These are phyloP conservation scores for Ceriagrion tenellum DNA, from an alignment of 2,888 invertebrate species.

Conservation along the genomic window DNA sequence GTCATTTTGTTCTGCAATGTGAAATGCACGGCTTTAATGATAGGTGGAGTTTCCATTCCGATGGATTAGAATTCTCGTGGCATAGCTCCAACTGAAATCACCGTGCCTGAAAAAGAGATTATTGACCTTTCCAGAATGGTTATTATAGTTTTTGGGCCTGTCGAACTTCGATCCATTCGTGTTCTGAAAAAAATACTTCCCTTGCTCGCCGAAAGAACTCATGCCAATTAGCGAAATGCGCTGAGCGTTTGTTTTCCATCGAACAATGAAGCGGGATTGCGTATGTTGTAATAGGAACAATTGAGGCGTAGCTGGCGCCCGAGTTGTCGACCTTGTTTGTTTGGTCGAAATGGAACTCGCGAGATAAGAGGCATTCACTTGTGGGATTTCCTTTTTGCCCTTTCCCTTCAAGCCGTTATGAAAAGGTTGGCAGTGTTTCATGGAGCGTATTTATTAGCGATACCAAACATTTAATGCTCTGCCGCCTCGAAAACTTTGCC, in stretches of 20 bases:
- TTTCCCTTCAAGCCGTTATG: constrained; percentile 6
- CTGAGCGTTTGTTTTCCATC: not conserved
- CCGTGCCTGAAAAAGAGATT: not conserved
- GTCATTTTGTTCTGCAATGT: too few relatives aligned
- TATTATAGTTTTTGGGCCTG: not conserved
- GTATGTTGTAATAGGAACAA: not conserved
- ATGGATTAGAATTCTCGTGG: too few relatives aligned
- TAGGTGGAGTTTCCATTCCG: too few relatives aligned
- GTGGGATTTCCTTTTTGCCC: not conserved
- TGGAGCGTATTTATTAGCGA: not conserved
- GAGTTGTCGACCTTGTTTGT: constrained; percentile 4
- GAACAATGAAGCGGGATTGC: not conserved
- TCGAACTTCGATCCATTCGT: not conserved
- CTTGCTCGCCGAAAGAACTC: not conserved
- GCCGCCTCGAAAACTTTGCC: not conserved
- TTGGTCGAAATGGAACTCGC: not conserved
- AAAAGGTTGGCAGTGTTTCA: constrained; percentile 1
- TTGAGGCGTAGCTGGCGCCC: not conserved
- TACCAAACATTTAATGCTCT: not conserved
- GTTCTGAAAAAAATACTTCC: not conserved
- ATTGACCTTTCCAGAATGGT: not conserved
- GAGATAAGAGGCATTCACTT: not conserved
- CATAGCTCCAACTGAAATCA: too few relatives aligned
- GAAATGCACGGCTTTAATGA: too few relatives aligned
- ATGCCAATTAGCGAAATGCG: not conserved